Evolutionary conservation across 2,113 vertebrate genomes (phyloP), one percentile per base, ranked within the genome.

Genomic region (Poeciliopsis occidentalis): DNA sequence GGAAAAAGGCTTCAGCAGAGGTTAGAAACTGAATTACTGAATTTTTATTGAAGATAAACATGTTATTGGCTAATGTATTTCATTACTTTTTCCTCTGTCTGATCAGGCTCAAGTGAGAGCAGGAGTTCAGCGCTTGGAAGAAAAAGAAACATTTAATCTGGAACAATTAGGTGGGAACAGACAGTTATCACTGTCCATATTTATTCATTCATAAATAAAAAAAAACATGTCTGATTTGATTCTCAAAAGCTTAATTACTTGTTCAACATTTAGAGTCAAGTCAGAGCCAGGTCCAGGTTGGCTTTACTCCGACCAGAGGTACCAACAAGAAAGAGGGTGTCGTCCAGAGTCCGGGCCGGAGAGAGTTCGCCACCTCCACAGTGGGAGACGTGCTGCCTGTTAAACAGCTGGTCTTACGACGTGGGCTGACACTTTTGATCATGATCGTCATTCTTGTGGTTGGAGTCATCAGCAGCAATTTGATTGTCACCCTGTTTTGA

Each of bases 1-100:
- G 97, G 97, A 93, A 93, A 62, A 95, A 93, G 60, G 95, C 94
- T 34, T 92, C 94, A 12, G 83, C 95, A 41, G 94, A 98, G 95
- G 97, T 98, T 41, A 0, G 7, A 75, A 13, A 13, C 7, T n/a
- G 8, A 26, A 12, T 60, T 8, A 27, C 12, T 15, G 1, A 8
- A 8, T 47, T 47, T 71, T 24, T 3, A 54, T 47, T 39, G 26
- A 15, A 64, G 19, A 15, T 39, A 17, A 32, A 5, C 7, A 1
- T 31, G 19, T n/a, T 30, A 57, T 69, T 15, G 27, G 19, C 8
- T 57, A n/a, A 15, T 47, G 17, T 19, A 19, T 47, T 47, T 47
- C 44, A 47, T 47, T 19, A 47, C 5, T 47, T 47, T 47, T 47
- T 47, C 17, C 44, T 47, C 44, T 47, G 44, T 71, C 3, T 67